Evolutionary conservation across 2,888 invertebrate species (phyloP), one percentile per base, ranked within the genome.

Genomic region (Hypomecis punctinalis): DNA sequence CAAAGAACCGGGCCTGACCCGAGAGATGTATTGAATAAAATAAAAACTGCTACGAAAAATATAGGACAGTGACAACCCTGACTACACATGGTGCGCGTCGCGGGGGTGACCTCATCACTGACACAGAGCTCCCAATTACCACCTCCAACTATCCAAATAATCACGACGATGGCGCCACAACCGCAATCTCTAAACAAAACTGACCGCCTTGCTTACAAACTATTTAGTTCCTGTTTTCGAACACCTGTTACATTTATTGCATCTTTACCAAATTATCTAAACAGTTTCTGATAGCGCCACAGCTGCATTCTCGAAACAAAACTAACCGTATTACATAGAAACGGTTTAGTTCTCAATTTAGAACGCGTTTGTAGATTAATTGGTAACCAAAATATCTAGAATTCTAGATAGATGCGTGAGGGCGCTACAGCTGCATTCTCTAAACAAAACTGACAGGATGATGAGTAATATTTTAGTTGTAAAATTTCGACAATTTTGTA

Each of bases 61-160:
- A n/a, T n/a, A n/a, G n/a, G n/a, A n/a, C n/a, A n/a, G n/a, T n/a
- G n/a, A n/a, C n/a, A 64, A 42, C 64, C 64, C 64, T 64, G 60
- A 5, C 5, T 0, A 11, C 60, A 59, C 59, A 64, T 55, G 60
- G 53, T 23, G 13, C 59, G 52, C 71, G 64, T 54, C 13, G 73
- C 40, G 74, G 74, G 74, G 66, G 74, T 72, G 74, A 73, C 72
- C 74, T 75, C 74, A 75, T 71, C 71, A 54, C 40, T 61, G 65
- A 61, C 63, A 66, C 67, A 67, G 47, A n/a, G 13, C 37, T 36
- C 61, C 59, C 46, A 66, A 67, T 67, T 69, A 67, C 62, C 40
- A 40, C 40, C 39, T 1, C 39, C 7, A 39, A 8, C 9, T 40
- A 10, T 40, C 7, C 9, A 40, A 23, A 23, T 3, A 23, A 23